phyloP scores from a whole-genome alignment of 2,797 vertebrate species.

The Tinamus major region DNA sequence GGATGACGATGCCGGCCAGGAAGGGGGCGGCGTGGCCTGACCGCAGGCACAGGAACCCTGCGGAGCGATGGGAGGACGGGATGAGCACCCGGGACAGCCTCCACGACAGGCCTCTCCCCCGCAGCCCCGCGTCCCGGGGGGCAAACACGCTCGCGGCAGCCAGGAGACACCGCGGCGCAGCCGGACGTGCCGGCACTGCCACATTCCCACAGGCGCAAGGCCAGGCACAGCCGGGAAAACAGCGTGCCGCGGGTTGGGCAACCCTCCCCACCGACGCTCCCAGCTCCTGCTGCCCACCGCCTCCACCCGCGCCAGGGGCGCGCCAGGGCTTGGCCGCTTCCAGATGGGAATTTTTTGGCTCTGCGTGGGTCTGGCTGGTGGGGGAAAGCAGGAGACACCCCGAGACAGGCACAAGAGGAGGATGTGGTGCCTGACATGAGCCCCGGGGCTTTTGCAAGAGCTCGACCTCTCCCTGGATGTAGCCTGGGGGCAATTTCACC shows the following conservation, averaged over 20 bases:
- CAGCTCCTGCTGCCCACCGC: too few relatives aligned
- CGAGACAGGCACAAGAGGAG: too few relatives aligned
- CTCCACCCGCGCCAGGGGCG: neutral
- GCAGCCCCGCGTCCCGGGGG: too few relatives aligned
- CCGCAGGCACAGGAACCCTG: conserved; percentile 89
- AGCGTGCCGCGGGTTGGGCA: too few relatives aligned
- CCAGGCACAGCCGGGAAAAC: too few relatives aligned
- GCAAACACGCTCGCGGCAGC: too few relatives aligned
- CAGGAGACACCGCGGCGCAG: too few relatives aligned
- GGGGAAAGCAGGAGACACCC: neutral
- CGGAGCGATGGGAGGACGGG: conserved; percentile 29
- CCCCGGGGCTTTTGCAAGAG: too few relatives aligned
- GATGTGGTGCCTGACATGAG: neutral
- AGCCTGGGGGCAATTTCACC: neutral
- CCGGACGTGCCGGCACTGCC: too few relatives aligned
- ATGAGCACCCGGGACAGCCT: neutral
- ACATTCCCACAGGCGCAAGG: too few relatives aligned
- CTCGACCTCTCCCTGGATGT: neutral
- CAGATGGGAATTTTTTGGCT: neutral
- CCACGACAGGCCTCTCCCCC: too few relatives aligned
- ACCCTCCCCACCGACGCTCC: neutral
- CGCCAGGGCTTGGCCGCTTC: neutral
- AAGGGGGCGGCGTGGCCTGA: conserved; percentile 80
- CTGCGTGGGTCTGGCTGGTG: too few relatives aligned
- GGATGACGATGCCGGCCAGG: conserved; percentile 79